These are phyloP conservation scores for Rhimphoctona megacephalus DNA, from an alignment of 2,888 invertebrate species.

Conservation along the genomic window DNA sequence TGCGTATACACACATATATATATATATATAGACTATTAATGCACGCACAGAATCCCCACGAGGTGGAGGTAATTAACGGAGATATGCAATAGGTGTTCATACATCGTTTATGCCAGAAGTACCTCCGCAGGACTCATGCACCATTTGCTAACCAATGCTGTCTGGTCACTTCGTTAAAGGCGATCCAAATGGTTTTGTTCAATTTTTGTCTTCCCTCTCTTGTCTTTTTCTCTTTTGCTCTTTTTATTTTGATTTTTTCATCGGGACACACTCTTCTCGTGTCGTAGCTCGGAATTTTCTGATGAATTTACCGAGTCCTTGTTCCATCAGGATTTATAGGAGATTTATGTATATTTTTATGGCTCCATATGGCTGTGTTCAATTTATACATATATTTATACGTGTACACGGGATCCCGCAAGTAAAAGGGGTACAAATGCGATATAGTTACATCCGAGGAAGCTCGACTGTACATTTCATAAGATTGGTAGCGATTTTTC, in stretches of 20 bases:
- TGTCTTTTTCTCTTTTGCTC: background rate
- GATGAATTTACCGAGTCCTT: conserved; percentile 55
- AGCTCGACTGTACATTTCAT: conserved; percentile 16
- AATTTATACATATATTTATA: background rate
- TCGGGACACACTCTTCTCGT: conserved; percentile 22
- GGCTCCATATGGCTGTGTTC: background rate
- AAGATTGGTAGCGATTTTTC: conserved; percentile 35
- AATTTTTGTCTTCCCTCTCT: background rate
- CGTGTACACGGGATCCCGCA: conserved; percentile 10
- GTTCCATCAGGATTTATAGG: conserved; percentile 35
- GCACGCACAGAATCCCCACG: conserved; percentile 39
- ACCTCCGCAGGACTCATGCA: conserved; percentile 23
- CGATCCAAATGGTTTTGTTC: conserved; percentile 28
- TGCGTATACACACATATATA: background rate
- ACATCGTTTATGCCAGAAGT: conserved; percentile 12
- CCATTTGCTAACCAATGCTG: conserved; percentile 30
- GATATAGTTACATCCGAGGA: conserved; percentile 30
- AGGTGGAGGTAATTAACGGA: conserved; percentile 60
- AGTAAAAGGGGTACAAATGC: conserved; percentile 10
- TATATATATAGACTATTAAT: conserved; percentile 14
- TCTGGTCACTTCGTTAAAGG: conserved; percentile 44
- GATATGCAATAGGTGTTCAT: conserved; percentile 47
- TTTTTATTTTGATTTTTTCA: conserved; percentile 5
- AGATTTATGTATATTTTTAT: conserved; percentile 30
- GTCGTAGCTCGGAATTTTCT: conserved; percentile 45